Percentiles rank a stretch among this genome's conserved stretches.
Evolutionary conservation across 2,113 vertebrate genomes (phyloP).

Genomic region (Cheirogaleus medius): DNA sequence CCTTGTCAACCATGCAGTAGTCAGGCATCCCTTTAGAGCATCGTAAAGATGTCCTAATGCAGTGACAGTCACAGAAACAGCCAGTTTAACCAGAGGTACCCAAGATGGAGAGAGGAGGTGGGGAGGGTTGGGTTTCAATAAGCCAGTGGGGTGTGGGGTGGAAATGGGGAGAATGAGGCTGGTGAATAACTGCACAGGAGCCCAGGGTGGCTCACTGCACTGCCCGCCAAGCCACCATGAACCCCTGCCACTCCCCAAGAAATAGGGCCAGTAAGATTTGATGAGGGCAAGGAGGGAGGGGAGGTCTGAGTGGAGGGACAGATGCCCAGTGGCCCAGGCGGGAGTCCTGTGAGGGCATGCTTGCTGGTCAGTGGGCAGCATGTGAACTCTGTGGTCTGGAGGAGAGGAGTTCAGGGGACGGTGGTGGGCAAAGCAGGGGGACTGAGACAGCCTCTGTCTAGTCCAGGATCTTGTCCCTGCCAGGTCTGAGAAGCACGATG

Average conservation of each 20-base stretch:
- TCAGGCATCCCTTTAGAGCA: neutral
- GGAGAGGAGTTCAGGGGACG: neutral
- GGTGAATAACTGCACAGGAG: neutral
- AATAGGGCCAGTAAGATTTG: neutral
- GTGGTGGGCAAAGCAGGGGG: neutral
- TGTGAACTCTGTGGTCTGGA: neutral
- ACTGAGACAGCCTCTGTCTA: neutral
- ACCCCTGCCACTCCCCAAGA: neutral
- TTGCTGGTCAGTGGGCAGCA: neutral
- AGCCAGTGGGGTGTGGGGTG: fast-evolving
- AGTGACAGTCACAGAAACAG: neutral
- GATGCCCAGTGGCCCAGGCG: neutral
- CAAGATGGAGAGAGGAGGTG: neutral
- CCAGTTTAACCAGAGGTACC: neutral
- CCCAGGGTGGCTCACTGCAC: neutral
- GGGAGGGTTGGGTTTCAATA: neutral
- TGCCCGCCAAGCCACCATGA: neutral
- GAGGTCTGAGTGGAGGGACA: neutral
- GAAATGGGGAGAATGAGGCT: neutral
- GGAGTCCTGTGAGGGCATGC: fast-evolving
- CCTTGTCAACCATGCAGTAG: neutral
- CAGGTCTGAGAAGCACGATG: neutral
- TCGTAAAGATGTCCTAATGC: neutral
- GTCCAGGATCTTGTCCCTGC: neutral
- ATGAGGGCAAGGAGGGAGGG: neutral